Base-by-base conservation (phyloP, 2,113 vertebrate species). In the Arothron firmamentum region DNA sequence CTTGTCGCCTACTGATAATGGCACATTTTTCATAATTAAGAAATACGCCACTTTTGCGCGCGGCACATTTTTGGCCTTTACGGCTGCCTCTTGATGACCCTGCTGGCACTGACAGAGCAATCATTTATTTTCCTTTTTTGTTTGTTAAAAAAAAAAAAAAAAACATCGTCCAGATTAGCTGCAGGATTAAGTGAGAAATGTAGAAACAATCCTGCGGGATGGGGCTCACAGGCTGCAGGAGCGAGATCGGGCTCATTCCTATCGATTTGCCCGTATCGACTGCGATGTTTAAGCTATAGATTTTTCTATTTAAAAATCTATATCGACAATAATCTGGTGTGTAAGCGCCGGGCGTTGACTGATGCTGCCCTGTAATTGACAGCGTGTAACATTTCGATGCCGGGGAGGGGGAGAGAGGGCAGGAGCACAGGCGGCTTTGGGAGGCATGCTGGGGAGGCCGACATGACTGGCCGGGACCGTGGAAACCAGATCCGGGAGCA, bases 251-350 rank as follows among this genome's bases (percentile, higher is more conserved):
- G 58, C 82, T 87, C 80, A 67, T 78, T 81, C 82, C 75, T 78
- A 90, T 91, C 74, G 90, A 92, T 92, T 87, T 81, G 72, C 72
- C 71, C 47, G 75, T 89, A 92, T 92, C 88, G 90, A 92, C 87
- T 90, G 84, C 64, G 77, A 91, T 91, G 90, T 91, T 92, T 92
- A 92, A 87, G 75, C 78, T 91, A 92, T 92, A 83, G 91, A 92
- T 91, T 92, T 92, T 92, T 91, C 90, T 91, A 90, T 92, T 92
- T 91, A 89, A 92, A 92, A 91, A 92, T 92, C 91, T 81, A 91
- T 92, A 88, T 87, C 68, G 86, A 90, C 88, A 89, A 91, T 92
- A 90, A 92, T 91, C 90, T 90, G 75, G 87, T 80, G 87, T 90
- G 90, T 92, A 90, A 91, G 84, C 82, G 82, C 46, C 59, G 59